Evolutionary conservation across 2,113 vertebrate species (phyloP), one percentile per base, ranked within the genome.

Genomic region (Dicaeum eximium): DNA sequence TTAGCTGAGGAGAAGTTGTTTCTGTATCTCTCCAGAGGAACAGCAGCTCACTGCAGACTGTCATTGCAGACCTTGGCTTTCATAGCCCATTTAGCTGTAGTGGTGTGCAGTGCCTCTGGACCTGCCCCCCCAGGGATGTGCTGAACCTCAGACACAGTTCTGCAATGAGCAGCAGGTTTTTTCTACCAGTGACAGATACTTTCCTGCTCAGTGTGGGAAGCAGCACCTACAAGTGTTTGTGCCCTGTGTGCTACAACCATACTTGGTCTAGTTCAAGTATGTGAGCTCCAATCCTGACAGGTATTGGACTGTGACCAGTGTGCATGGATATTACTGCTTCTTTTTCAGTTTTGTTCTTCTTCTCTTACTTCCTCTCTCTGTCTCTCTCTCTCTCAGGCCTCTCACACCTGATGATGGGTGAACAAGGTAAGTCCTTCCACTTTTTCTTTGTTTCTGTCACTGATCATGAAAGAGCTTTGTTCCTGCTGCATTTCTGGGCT

Each of bases 391-490:
- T 95, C 60, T 95, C 64, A 99, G 99, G 99, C 97, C 98, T 99
- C 96, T 98, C 99, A 93, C 99, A 99, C 96, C 98, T 99, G 98
- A 99, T 98, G 98, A 99, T 99, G 98, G 94, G 98, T 96, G 99
- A 99, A 97, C 99, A 99, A 99, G 99, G 99, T 99, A 99, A 97
- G 98, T 97, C 91, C 84, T 95, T 91, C 28, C 18, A 93, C 92
- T 96, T 93, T 83, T 70, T 75, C 89, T 92, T 81, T 62, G 67
- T 93, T 96, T 75, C 77, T 73, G 33, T 86, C 70, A 40, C 25
- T 83, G 72, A 65, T 60, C 38, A 42, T 84, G 66, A 70, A 88
- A 88, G 20, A 91, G 57, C 15, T 81, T 93, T 91, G 70, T 93
- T 80, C 48, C 69, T 94, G 80, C 45, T 71, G 48, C 45, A 72